These are phyloP conservation scores for Hemichromis elongatus DNA, from an alignment of 2,113 vertebrate genomes.

Conservation along the genomic window DNA sequence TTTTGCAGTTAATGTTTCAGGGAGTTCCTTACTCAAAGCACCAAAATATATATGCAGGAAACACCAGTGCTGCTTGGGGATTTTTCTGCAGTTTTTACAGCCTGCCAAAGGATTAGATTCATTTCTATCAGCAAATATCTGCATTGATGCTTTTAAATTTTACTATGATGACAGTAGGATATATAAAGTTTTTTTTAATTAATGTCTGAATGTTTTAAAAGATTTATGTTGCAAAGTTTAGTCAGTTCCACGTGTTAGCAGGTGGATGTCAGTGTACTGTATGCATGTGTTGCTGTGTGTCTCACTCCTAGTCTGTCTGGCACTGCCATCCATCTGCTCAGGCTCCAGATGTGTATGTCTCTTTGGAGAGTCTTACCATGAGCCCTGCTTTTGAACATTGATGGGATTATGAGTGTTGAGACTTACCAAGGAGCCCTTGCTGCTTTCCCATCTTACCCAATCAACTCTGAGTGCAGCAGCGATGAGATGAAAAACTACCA, in stretches of 20 bases:
- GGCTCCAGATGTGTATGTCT: constrained; percentile 47
- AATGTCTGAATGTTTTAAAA: neutral
- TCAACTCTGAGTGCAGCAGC: constrained; percentile 55
- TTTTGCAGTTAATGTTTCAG: neutral
- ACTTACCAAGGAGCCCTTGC: constrained; percentile 46
- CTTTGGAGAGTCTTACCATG: constrained; percentile 51
- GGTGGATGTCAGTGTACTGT: neutral
- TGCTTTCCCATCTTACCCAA: constrained; percentile 47
- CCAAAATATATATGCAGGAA: neutral
- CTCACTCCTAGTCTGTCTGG: constrained; percentile 29
- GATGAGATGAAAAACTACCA: constrained; percentile 17
- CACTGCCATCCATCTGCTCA: neutral
- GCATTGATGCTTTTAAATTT: neutral
- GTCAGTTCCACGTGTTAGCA: neutral
- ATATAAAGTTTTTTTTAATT: neutral
- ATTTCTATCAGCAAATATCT: neutral
- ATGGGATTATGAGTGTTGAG: constrained; percentile 60
- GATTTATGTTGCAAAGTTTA: neutral
- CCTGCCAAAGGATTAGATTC: neutral
- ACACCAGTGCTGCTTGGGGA: neutral
- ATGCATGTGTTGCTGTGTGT: neutral
- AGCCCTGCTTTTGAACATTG: constrained; percentile 63
- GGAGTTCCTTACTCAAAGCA: neutral
- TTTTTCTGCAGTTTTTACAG: neutral
- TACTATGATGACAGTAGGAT: neutral